Percentiles rank a stretch among this genome's conserved stretches.
phyloP scores from a whole-genome alignment of 2,888 invertebrate species.

The Zaprionus bogoriensis region DNA sequence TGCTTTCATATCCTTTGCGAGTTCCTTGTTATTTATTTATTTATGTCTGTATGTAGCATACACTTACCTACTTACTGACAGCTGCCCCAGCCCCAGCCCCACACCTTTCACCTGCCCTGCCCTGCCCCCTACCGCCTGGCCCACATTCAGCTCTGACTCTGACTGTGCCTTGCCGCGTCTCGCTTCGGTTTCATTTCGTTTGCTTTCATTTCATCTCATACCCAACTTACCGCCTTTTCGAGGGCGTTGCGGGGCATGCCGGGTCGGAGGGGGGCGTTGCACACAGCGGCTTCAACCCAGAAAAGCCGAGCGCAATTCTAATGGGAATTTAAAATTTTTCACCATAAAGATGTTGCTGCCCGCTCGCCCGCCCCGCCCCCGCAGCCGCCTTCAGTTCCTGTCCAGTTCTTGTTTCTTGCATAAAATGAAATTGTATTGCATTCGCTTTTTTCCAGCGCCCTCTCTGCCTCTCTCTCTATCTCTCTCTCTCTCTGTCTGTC shows the following conservation, averaged over 20 bases:
- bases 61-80: conserved; percentile 65
- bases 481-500: background rate
- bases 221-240: conserved; percentile 24
- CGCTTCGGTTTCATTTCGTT: conserved; percentile 45
- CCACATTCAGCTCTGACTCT: conserved; percentile 21
- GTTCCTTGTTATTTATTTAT: conserved; percentile 55
- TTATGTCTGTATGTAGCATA: conserved; percentile 54
- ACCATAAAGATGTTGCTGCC: conserved; percentile 66
- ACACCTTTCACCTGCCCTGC: background rate
- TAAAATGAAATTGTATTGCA: conserved; percentile 76
- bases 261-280: background rate
- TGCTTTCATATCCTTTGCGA: conserved; percentile 55
- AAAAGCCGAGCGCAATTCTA: conserved; percentile 68
- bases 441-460: conserved; percentile 47
- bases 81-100: background rate
- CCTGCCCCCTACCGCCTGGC: background rate
- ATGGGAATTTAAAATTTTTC: conserved; percentile 76
- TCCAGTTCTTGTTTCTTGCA: conserved; percentile 70
- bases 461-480: conserved; percentile 6
- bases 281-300: conserved; percentile 27
- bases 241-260: no score
- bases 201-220: conserved; percentile 70
- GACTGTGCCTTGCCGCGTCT: no score
- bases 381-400: conserved; percentile 27
- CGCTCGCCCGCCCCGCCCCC: background rate